These are phyloP conservation scores for Pinna nobilis DNA, from an alignment of 1,140 invertebrate species.

Conservation along the genomic window DNA sequence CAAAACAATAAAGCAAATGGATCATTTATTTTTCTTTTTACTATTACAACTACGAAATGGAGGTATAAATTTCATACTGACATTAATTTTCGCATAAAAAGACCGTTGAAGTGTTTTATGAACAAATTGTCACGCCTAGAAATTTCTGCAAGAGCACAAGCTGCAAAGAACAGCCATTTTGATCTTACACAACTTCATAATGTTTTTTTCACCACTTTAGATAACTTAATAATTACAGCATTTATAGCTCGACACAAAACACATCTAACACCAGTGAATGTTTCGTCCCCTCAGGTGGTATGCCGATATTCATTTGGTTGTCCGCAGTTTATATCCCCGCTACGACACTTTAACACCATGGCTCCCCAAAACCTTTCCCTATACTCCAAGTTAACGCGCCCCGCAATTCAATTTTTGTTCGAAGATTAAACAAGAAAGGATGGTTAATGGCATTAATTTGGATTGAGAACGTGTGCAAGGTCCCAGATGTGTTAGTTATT, in stretches of 20 bases:
- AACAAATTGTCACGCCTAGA: constrained; percentile 16
- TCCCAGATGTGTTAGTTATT: constrained; percentile 30
- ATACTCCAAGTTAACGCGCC: constrained; percentile 34
- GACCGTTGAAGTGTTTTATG: constrained; percentile 23
- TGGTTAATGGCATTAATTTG: constrained; percentile 41
- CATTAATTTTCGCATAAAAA: constrained; percentile 25
- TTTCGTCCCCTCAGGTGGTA: constrained; percentile 30
- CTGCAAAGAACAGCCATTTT: constrained; percentile 18
- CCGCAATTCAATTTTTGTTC: constrained; percentile 18
- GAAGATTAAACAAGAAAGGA: constrained; percentile 40
- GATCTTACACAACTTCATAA: constrained; percentile 20
- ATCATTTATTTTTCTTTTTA: not conserved
- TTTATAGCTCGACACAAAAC: constrained; percentile 33
- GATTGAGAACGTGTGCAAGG: constrained; percentile 24
- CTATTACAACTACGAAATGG: not conserved
- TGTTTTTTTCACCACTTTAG: constrained; percentile 26
- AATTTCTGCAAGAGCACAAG: constrained; percentile 2
- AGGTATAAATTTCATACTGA: constrained; percentile 13
- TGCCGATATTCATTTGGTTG: constrained; percentile 25
- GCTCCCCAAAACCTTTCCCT: constrained; percentile 1
- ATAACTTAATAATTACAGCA: constrained; percentile 24
- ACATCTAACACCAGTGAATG: constrained; percentile 25
- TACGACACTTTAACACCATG: constrained; percentile 30
- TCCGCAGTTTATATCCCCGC: constrained; percentile 29
- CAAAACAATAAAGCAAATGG: too few species aligned